Conservation (phyloP, 2,113 vertebrate genomes). For the Chloebia gouldiae region DNA sequence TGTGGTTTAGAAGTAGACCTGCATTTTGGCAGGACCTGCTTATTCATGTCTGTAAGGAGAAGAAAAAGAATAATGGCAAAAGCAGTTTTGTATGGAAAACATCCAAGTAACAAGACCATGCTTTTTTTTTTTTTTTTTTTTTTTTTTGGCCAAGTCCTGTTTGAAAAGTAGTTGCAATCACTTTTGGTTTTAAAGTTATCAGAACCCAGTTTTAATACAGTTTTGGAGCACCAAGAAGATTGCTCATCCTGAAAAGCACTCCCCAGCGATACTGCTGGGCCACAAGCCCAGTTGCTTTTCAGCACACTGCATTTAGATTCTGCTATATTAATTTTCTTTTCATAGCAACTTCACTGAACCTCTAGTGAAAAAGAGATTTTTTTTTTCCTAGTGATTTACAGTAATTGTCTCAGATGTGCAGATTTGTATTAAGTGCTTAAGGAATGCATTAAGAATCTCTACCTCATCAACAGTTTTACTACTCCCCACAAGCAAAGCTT, state of each 20-base stretch:
- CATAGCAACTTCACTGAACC: background rate
- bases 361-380: background rate
- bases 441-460: background rate
- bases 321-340: background rate
- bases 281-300: background rate
- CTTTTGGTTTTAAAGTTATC: background rate
- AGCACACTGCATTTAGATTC: background rate
- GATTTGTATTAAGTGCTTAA: background rate
- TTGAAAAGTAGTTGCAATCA: background rate
- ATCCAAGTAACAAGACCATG: background rate
- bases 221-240: background rate
- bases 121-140: background rate
- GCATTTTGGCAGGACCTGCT: constrained; percentile 29
- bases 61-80: background rate
- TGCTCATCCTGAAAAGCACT: background rate
- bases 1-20: constrained; percentile 16
- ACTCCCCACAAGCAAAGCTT: background rate
- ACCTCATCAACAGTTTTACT: background rate
- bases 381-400: background rate
- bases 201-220: background rate
- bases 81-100: constrained; percentile 1
- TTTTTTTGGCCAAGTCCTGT: background rate
- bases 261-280: background rate
- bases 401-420: background rate
- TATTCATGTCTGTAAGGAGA: background rate